Evolutionary conservation across 2,797 vertebrate genomes (phyloP).

Genomic region (Coranthus polyacanthus): DNA sequence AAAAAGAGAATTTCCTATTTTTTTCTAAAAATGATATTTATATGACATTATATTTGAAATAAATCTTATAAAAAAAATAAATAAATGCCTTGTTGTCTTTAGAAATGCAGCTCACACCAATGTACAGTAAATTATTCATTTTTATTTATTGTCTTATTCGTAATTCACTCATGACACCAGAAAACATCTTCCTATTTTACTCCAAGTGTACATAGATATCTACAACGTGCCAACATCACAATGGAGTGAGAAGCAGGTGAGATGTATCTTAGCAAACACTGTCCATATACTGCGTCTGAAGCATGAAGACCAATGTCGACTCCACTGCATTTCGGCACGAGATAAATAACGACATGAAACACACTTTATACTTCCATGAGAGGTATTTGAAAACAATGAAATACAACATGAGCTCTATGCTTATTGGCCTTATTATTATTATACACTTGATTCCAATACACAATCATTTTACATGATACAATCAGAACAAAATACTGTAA

Average conservation of each 20-base stretch:
- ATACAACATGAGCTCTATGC: slow-evolving; percentile 74
- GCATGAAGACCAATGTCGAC: slow-evolving; percentile 51
- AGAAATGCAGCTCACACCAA: neutral
- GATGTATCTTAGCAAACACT: slow-evolving; percentile 42
- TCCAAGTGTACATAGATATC: slow-evolving; percentile 70
- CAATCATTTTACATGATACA: slow-evolving; percentile 77
- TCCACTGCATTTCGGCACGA: slow-evolving; percentile 67
- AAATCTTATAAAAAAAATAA: slow-evolving; percentile 35
- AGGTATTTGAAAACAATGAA: slow-evolving; percentile 75
- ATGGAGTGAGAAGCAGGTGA: slow-evolving; percentile 39
- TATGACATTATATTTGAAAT: slow-evolving; percentile 64
- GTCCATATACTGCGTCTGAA: slow-evolving; percentile 44
- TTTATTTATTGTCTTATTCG: slow-evolving; percentile 79
- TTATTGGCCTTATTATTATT: slow-evolving; percentile 66
- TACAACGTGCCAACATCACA: slow-evolving; percentile 64
- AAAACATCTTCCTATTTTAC: slow-evolving; percentile 62
- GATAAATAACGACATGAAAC: slow-evolving; percentile 77
- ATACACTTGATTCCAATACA: slow-evolving; percentile 74
- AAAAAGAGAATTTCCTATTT: slow-evolving; percentile 54
- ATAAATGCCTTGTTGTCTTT: slow-evolving; percentile 13
- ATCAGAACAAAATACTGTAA: slow-evolving; percentile 76
- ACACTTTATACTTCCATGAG: slow-evolving; percentile 69
- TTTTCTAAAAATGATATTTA: slow-evolving; percentile 60
- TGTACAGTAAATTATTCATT: slow-evolving; percentile 39
- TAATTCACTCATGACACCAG: slow-evolving; percentile 76